Base-by-base conservation (phyloP, 37 sponge, comb jelly and placozoan species). In the Agelas oroides region DNA sequence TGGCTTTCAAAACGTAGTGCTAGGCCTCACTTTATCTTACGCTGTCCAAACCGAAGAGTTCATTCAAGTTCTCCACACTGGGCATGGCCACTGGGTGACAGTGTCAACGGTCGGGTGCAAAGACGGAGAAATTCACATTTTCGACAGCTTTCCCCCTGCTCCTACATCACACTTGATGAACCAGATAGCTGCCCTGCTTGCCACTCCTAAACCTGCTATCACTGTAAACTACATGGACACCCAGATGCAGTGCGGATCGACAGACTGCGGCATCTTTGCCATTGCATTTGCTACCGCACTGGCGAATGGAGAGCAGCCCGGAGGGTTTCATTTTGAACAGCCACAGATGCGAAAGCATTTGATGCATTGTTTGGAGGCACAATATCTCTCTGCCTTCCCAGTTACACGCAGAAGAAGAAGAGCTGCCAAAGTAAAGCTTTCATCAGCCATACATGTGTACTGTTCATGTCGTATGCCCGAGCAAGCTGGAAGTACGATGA, bases 221-320 rank as follows among this genome's bases (percentile, higher is more conserved):
- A 67, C 32, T 2, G 19, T 67, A 17, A 80, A 28, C 21, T 82
- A 82, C 30, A 71, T 73, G n/a, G 58, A 82, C 56, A 59, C 56
- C n/a, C 83, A 82, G n/a, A 82, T 82, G 83, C 83, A 82, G 39
- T 28, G 39, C 28, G 79, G 79, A 2, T 32, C 27, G 15, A 15
- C 58, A 33, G 83, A 76, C 46, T 82, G 81, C 69, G 83, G 73
- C 21, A 27, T 82, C 40, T 82, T 82, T 82, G 83, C 83, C 27
- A 71, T 71, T 53, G 82, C 82, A 23, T 59, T 59, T 60, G 68
- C 84, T 2, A 83, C 83, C 37, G 67, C 79, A 0, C 30, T 89
- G 59, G 79, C 73, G 19, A 31, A 56, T 76, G 81, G 82, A 33
- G 67, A 32, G 58, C 61, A 75, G 14, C 56, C 57, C 25, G 78